Evolutionary conservation across 2,888 invertebrate species (phyloP).

Genomic region (Drosophila conformis): DNA sequence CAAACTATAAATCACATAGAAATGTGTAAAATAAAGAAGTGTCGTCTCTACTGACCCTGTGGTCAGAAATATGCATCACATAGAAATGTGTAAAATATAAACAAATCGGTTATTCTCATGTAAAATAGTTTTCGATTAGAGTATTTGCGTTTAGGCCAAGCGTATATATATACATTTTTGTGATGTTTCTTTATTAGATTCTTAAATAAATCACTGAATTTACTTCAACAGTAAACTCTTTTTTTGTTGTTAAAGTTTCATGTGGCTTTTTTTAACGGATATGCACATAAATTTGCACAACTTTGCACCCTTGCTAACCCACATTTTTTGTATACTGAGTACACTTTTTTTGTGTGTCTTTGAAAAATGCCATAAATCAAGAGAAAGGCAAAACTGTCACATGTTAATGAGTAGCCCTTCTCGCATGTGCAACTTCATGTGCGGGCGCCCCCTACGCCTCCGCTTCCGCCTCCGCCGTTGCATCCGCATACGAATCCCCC

Average conservation of each 20-base stretch:
- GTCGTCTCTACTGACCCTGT: neutral
- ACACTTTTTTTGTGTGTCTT: neutral
- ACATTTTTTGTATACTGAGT: neutral
- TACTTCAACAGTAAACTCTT: neutral
- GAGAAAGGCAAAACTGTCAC: conserved; percentile 29
- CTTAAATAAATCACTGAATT: neutral
- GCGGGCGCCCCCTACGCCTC: neutral
- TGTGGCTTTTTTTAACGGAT: neutral
- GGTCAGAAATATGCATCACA: neutral
- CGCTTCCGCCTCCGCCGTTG: neutral
- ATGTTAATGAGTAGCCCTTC: conserved; percentile 50
- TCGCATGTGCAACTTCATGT: conserved; percentile 21
- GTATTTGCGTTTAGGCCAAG: neutral
- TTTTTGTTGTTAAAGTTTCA: neutral
- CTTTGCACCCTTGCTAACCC: neutral
- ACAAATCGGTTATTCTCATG: neutral
- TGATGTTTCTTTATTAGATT: neutral
- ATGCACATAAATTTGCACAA: conserved; percentile 4
- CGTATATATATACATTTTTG: neutral
- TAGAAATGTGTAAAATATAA: neutral
- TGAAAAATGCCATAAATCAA: conserved; percentile 32
- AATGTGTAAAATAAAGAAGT: neutral
- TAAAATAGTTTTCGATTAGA: neutral
- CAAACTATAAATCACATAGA: neutral
- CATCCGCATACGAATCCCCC: neutral